Conservation (phyloP, 2,113 vertebrate genomes). For the Corythornis cristatus region DNA sequence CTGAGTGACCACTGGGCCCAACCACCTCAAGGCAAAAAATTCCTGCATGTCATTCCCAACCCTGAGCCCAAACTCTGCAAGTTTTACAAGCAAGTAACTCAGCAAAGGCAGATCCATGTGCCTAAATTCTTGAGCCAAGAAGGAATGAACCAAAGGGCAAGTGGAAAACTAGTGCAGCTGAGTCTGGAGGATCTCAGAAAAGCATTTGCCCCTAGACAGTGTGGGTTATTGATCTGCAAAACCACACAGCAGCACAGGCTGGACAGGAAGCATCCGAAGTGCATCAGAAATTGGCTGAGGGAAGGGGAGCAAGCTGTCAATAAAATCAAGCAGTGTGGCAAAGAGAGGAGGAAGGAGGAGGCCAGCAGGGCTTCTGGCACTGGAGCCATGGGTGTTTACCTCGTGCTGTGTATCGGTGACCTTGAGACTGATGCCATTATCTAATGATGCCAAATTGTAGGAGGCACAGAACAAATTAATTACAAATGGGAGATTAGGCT, state of each 20-base stretch:
- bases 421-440: slow-evolving; percentile 52
- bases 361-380: neutral
- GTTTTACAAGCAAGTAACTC: neutral
- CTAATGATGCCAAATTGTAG: slow-evolving; percentile 58
- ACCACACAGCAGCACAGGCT: neutral
- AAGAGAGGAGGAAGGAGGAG: neutral
- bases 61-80: neutral
- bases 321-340: neutral
- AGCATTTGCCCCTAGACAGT: neutral
- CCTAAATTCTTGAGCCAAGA: neutral
- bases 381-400: neutral
- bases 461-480: slow-evolving; percentile 67
- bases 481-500: slow-evolving; percentile 61
- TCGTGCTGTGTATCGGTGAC: slow-evolving; percentile 2
- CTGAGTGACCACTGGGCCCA: neutral
- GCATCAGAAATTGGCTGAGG: neutral
- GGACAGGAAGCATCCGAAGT: neutral
- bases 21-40: neutral
- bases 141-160: neutral
- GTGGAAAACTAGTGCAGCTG: neutral
- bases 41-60: neutral
- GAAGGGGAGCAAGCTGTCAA: neutral
- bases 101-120: neutral
- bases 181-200: neutral
- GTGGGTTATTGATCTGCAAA: slow-evolving; percentile 8